Percentiles rank a stretch among this genome's conserved stretches.
Conservation (phyloP, 1,140 invertebrate species). For the Helicoverpa armigera region DNA sequence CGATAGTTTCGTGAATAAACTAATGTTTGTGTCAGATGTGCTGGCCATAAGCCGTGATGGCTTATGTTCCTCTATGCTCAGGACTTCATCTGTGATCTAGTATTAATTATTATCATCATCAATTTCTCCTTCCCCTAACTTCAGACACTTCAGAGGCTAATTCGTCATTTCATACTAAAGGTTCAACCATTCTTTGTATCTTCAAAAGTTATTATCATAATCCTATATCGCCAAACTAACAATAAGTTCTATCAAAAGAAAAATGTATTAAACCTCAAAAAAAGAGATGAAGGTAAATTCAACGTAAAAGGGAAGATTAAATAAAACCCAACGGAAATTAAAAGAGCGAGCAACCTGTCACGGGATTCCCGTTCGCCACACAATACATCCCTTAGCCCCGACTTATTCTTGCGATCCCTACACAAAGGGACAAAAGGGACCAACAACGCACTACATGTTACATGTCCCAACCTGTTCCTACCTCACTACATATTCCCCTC, state of each 20-base stretch:
- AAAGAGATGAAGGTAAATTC: constrained; percentile 32
- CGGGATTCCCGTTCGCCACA: constrained; percentile 40
- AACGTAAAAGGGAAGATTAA: constrained; percentile 42
- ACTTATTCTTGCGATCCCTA: constrained; percentile 39
- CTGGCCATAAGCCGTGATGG: constrained; percentile 1
- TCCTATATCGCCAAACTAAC: background rate
- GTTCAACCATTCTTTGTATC: background rate
- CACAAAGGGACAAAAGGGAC: constrained; percentile 37
- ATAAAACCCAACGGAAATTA: constrained; percentile 48
- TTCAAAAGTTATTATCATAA: background rate
- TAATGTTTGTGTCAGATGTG: constrained; percentile 12
- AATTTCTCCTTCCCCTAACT: background rate
- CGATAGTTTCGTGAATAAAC: constrained; percentile 43
- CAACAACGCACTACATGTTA: constrained; percentile 19
- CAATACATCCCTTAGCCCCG: constrained; percentile 48
- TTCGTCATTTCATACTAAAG: too few relatives aligned
- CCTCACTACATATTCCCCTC: background rate
- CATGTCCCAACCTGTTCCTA: constrained; percentile 42
- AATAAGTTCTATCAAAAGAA: constrained; percentile 39
- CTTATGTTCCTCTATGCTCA: background rate
- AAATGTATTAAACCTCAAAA: constrained; percentile 30
- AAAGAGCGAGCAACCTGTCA: constrained; percentile 46
- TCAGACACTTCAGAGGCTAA: background rate
- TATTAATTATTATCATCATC: too few relatives aligned
- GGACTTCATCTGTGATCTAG: background rate